phyloP scores from a whole-genome alignment of 2,888 invertebrate species.

The Cremastobaeus sp. region DNA sequence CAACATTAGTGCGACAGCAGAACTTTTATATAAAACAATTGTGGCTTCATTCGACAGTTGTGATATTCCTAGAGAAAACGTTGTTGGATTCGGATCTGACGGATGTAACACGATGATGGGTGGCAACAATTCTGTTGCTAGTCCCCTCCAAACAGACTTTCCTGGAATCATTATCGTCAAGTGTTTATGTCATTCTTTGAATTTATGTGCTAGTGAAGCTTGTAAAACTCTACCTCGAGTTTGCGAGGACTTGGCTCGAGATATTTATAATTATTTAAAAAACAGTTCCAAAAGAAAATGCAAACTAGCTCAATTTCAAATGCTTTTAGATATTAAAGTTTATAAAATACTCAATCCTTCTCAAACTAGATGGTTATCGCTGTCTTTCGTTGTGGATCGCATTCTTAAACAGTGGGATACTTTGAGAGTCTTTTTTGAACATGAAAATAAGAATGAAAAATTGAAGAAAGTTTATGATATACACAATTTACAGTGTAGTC shows the following conservation, averaged over 20 bases:
- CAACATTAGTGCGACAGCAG: constrained; percentile 35
- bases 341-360: constrained; percentile 64
- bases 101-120: constrained; percentile 66
- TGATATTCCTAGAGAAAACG: constrained; percentile 60
- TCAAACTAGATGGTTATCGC: constrained; percentile 67
- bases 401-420: constrained; percentile 69
- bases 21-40: constrained; percentile 48
- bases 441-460: background rate
- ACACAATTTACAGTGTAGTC: constrained; percentile 33
- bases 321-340: constrained; percentile 56
- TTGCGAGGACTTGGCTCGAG: constrained; percentile 66
- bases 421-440: constrained; percentile 58
- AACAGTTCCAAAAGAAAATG: constrained; percentile 59
- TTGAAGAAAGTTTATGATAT: background rate
- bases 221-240: constrained; percentile 64
- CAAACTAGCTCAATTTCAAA: constrained; percentile 60
- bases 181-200: constrained; percentile 68
- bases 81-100: constrained; percentile 68
- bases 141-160: constrained; percentile 50
- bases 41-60: constrained; percentile 41
- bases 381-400: constrained; percentile 62
- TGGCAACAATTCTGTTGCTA: constrained; percentile 66
- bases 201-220: constrained; percentile 67
- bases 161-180: constrained; percentile 65
- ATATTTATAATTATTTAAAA: constrained; percentile 63